Base-by-base conservation (phyloP, 2,113 vertebrate species). In the Vimba vimba region DNA sequence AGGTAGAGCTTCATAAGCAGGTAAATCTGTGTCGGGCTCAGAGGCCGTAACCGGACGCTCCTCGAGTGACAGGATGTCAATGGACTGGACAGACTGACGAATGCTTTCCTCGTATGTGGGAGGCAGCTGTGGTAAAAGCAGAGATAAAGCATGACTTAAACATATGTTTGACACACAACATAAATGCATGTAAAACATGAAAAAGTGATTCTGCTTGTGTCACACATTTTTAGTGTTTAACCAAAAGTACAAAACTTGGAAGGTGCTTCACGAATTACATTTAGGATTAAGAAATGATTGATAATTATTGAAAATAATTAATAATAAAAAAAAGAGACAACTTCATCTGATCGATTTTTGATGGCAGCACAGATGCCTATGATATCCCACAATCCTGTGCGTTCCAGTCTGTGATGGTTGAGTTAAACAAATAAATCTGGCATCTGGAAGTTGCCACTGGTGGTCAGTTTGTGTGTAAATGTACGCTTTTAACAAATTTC, bases 21-120 rank as follows among this genome's bases (percentile, higher is more conserved):
- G 12, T 0, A 15, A 47, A 27, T 36, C 85, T 1, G 79, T 33
- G 85, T 36, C 79, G 30, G 85, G 52, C 75, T 86, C 27, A 6
- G 59, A 23, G 50, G 27, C 73, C 64, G 83, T 23, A 23, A 77
- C 86, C 50, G 57, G 64, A 50, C 71, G 0, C 39, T 91, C 90
- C 68, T 21, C 6, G 1, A 92, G 45, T 5, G 90, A 64, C 33
- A 92, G 83, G 85, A 90, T 74, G 88, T 87, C 94, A 43, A 92
- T 30, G 9, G 93, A 93, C 59, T 93, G 93, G 81, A 93, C 45
- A 1, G 93, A 93, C 33, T 93, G 92, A 0, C 90, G 91, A 64
- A 94, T 64, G 30, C 91, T 94, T 79, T 95, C 94, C 66, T 95
- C 94, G 6, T 95, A 95, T 6, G 94, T 91, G 3, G 94, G 94